These are phyloP conservation scores for Papilio polytes DNA, from an alignment of 1,140 invertebrate species.

Conservation along the genomic window DNA sequence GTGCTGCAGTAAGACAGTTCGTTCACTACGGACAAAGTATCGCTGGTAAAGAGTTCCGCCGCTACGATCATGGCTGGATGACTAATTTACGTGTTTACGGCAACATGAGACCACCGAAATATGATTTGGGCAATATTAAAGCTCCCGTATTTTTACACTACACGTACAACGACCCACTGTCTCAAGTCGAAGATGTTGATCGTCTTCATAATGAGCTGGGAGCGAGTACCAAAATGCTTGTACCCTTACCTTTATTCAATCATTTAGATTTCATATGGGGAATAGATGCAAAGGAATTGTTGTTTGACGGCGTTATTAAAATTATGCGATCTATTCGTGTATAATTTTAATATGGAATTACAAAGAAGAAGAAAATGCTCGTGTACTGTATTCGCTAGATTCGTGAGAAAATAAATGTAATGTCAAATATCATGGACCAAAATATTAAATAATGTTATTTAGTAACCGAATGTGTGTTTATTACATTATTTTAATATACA, in stretches of 20 bases:
- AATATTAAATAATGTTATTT: too few relatives aligned
- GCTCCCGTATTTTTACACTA: slow-evolving; percentile 89
- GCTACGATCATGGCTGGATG: slow-evolving; percentile 86
- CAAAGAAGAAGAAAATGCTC: neutral
- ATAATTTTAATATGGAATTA: neutral
- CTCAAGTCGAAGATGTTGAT: slow-evolving; percentile 85
- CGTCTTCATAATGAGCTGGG: slow-evolving; percentile 84
- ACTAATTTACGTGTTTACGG: slow-evolving; percentile 51
- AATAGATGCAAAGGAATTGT: neutral
- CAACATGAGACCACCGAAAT: slow-evolving; percentile 83
- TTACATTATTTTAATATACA: too few relatives aligned
- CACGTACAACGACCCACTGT: slow-evolving; percentile 89
- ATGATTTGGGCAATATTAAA: slow-evolving; percentile 64
- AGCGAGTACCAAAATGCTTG: slow-evolving; percentile 57
- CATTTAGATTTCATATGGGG: neutral
- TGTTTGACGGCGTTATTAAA: neutral
- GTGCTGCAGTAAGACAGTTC: slow-evolving; percentile 91
- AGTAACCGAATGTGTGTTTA: too few relatives aligned
- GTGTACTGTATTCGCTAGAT: neutral
- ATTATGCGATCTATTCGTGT: slow-evolving; percentile 41
- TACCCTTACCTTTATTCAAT: neutral
- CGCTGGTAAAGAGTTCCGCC: slow-evolving; percentile 84
- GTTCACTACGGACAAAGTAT: slow-evolving; percentile 91
- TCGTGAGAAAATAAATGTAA: neutral
- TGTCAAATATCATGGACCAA: too few relatives aligned